phyloP scores from a whole-genome alignment of 2,113 vertebrate species.

The Raja brachyura region DNA sequence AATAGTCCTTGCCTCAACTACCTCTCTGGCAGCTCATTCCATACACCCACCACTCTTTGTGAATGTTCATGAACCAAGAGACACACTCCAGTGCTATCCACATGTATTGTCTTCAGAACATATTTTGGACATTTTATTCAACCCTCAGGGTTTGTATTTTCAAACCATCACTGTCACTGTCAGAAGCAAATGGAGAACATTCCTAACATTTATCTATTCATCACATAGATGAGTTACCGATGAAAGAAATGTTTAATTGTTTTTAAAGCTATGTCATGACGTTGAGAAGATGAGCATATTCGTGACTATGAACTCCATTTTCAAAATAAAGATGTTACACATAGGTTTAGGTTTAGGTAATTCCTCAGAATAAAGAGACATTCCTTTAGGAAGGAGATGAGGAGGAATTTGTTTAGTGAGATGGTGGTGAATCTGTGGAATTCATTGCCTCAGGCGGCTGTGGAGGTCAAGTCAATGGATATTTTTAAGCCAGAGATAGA shows the following conservation, averaged over 20 bases:
- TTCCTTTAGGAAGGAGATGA: too few relatives aligned
- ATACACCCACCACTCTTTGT: too few relatives aligned
- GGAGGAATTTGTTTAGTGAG: too few relatives aligned
- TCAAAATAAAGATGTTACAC: not conserved
- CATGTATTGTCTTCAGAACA: not conserved
- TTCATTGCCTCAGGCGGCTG: too few relatives aligned
- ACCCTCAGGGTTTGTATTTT: not conserved
- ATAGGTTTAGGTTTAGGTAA: not conserved
- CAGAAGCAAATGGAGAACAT: not conserved
- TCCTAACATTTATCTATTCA: not conserved
- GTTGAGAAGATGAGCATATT: not conserved
- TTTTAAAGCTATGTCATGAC: too few relatives aligned
- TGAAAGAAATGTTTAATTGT: not conserved
- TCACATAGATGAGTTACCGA: not conserved
- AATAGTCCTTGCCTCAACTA: too few relatives aligned
- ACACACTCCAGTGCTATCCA: not conserved
- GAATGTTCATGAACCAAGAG: too few relatives aligned
- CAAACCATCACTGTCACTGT: not conserved
- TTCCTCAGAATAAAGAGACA: too few relatives aligned
- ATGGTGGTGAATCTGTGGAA: too few relatives aligned
- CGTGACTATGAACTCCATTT: not conserved
- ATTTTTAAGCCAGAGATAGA: too few relatives aligned
- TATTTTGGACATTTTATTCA: not conserved
- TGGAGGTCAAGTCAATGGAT: too few relatives aligned
- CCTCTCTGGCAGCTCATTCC: too few relatives aligned